Evolutionary conservation across 2,113 vertebrate genomes (phyloP).

Genomic region (Chlamydotis undulata): DNA sequence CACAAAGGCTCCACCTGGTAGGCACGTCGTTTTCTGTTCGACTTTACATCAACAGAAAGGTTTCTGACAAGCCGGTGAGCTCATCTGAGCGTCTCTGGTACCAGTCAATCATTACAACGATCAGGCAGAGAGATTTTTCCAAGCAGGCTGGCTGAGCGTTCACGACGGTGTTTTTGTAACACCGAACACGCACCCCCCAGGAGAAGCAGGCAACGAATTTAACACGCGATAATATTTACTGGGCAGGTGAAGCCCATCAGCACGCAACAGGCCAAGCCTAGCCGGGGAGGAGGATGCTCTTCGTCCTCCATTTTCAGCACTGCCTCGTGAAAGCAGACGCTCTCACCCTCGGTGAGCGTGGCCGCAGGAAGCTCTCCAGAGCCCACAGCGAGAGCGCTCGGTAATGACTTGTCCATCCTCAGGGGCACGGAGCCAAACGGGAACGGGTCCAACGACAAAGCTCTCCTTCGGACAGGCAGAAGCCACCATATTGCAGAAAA

Average conservation of each 20-base stretch:
- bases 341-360: accelerated
- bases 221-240: neutral
- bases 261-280: neutral
- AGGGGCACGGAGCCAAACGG: neutral
- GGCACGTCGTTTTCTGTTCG: accelerated
- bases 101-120: neutral
- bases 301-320: neutral
- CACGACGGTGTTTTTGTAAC: accelerated
- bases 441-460: neutral
- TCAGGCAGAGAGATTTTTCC: neutral
- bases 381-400: accelerated
- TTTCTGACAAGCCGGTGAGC: neutral
- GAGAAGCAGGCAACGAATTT: neutral
- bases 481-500: conserved; percentile 42
- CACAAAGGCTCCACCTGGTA: neutral
- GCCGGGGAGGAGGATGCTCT: neutral
- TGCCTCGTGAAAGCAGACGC: neutral
- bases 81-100: neutral
- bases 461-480: neutral
- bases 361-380: neutral
- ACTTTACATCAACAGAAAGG: neutral
- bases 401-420: neutral
- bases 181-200: accelerated
- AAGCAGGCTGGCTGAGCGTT: neutral
- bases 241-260: neutral